Percentiles rank a stretch among this genome's conserved stretches.
Evolutionary conservation across 1,140 invertebrate species (phyloP).

Genomic region (Sinonovacula constricta): DNA sequence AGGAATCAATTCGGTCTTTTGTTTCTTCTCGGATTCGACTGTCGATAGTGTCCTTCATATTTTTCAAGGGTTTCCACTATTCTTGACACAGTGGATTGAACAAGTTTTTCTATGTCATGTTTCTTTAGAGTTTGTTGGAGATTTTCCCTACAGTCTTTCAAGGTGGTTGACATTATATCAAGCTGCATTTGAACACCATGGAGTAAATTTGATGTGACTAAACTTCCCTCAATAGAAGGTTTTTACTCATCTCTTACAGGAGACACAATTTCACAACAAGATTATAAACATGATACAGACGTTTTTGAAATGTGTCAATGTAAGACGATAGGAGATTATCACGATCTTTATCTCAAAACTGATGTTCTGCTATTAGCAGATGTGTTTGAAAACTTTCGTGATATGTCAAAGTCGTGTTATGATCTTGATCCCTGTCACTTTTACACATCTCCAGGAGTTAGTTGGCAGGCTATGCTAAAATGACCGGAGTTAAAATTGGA

Average conservation of each 20-base stretch:
- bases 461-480: constrained; percentile 61
- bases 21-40: too few relatives aligned
- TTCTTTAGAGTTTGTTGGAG: too few relatives aligned
- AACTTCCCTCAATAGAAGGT: constrained; percentile 29
- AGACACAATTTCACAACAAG: constrained; percentile 30
- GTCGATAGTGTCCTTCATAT: too few relatives aligned
- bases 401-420: constrained; percentile 31
- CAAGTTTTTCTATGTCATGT: too few relatives aligned
- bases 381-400: constrained; percentile 45
- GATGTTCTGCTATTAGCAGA: constrained; percentile 41
- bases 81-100: too few relatives aligned
- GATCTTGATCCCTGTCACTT: constrained; percentile 42
- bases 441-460: constrained; percentile 56
- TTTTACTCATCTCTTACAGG: constrained; percentile 39
- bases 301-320: constrained; percentile 22
- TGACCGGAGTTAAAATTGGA: constrained; percentile 46
- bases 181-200: too few relatives aligned
- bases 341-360: constrained; percentile 44
- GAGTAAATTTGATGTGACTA: constrained; percentile 50
- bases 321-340: constrained; percentile 36
- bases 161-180: too few relatives aligned
- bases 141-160: too few relatives aligned
- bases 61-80: too few relatives aligned
- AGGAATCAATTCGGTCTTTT: too few relatives aligned
- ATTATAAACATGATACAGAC: constrained; percentile 36